phyloP scores from a whole-genome alignment of 2,113 vertebrate species.

The Tursiops truncatus region DNA sequence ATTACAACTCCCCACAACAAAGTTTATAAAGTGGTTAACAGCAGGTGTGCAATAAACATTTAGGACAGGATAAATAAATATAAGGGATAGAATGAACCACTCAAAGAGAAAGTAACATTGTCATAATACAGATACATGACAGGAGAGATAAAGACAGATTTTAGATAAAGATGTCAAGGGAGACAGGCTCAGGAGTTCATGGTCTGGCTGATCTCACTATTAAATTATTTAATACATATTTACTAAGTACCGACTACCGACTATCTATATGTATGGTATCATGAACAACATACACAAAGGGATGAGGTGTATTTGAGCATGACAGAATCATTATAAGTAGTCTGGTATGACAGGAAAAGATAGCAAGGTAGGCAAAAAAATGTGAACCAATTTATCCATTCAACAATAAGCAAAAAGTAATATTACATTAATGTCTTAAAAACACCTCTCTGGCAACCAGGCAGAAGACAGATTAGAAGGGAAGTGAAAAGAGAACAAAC shows the following conservation, averaged over 20 bases:
- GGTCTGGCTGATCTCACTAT: background rate
- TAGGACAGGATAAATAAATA: background rate
- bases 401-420: background rate
- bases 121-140: background rate
- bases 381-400: background rate
- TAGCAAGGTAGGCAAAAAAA: background rate
- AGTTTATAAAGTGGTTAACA: background rate
- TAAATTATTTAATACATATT: background rate
- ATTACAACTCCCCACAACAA: background rate
- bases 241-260: background rate
- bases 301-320: background rate
- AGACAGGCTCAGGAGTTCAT: background rate
- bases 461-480: background rate
- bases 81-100: background rate
- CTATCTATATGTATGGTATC: background rate
- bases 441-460: background rate
- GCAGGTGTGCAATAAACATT: background rate
- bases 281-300: background rate
- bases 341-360: background rate
- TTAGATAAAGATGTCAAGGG: slow-evolving; percentile 9
- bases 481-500: background rate
- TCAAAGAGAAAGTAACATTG: background rate
- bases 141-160: slow-evolving; percentile 5
- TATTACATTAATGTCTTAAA: background rate
- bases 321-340: background rate